A percentile compares a stretch with the other conserved stretches of the same genome.
phyloP scores from a whole-genome alignment of 1,140 invertebrate species.

The Akabosia matsudoensis region DNA sequence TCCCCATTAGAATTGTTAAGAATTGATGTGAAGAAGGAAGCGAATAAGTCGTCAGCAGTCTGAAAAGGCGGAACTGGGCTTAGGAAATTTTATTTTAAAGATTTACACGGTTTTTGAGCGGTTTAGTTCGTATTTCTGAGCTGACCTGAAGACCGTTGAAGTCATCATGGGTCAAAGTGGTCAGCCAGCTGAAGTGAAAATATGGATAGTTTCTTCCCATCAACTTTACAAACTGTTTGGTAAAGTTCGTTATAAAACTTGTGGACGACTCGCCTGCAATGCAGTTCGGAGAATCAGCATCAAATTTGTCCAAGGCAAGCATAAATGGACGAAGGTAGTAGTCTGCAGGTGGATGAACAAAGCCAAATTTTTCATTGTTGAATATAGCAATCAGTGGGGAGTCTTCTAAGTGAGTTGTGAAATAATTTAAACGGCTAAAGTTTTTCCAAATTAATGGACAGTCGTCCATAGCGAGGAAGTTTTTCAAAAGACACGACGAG shows the following conservation, averaged over 20 bases:
- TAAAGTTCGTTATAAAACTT: constrained; percentile 8
- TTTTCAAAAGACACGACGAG: too few species aligned
- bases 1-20: neutral
- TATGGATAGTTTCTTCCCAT: neutral
- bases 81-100: neutral
- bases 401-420: constrained; percentile 56
- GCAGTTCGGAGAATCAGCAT: too few species aligned
- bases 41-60: constrained; percentile 5
- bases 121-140: too few species aligned
- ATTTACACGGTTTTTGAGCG: too few species aligned
- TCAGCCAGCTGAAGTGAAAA: constrained; percentile 21
- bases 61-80: too few species aligned
- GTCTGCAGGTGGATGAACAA: constrained; percentile 53
- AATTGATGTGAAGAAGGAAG: neutral
- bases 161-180: constrained; percentile 9
- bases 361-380: constrained; percentile 55
- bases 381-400: constrained; percentile 54
- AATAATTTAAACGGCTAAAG: constrained; percentile 52
- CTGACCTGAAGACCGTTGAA: too few species aligned
- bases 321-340: constrained; percentile 53
- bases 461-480: too few species aligned
- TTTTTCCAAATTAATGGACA: constrained; percentile 57
- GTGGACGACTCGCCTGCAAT: too few species aligned
- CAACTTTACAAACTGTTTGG: constrained; percentile 20
- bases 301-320: constrained; percentile 29